Conservation (phyloP, 1,140 invertebrate genomes). For the Armadillidium nasatum region DNA sequence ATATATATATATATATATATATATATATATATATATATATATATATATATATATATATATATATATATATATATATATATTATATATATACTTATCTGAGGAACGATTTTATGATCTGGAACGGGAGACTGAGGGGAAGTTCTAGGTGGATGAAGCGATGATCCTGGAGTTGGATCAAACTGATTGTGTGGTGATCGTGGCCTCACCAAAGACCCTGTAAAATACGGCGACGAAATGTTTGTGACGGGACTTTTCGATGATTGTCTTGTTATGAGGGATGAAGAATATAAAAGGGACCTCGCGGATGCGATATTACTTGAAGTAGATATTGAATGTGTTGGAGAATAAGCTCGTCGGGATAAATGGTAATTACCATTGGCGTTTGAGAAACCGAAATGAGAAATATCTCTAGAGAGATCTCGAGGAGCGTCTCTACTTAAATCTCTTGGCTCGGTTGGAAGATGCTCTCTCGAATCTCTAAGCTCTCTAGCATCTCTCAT, state of each 20-base stretch:
- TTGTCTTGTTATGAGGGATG: constrained; percentile 35
- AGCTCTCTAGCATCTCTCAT: neutral
- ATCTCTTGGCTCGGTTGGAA: neutral
- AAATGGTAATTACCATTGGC: constrained; percentile 26
- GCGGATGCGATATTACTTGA: constrained; percentile 29
- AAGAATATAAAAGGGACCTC: constrained; percentile 36
- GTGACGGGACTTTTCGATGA: constrained; percentile 36
- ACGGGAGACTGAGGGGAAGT: constrained; percentile 38
- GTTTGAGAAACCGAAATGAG: constrained; percentile 29
- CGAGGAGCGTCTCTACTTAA: constrained; percentile 12
- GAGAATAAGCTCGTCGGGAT: constrained; percentile 28
- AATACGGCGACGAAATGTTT: constrained; percentile 29
- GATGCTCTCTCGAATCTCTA: neutral
- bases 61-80: constrained; percentile 12
- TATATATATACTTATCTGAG: constrained; percentile 35
- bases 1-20: neutral
- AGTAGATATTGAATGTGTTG: constrained; percentile 20
- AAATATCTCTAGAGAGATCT: constrained; percentile 17
- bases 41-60: neutral
- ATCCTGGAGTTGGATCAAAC: constrained; percentile 34
- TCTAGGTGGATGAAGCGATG: constrained; percentile 34
- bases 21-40: constrained; percentile 5
- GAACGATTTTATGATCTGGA: constrained; percentile 37
- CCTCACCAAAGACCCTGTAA: constrained; percentile 31
- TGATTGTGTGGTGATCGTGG: constrained; percentile 37